Percentiles rank a stretch among this genome's conserved stretches.
Conservation (phyloP, 2,113 vertebrate species). For the Zootoca vivipara region DNA sequence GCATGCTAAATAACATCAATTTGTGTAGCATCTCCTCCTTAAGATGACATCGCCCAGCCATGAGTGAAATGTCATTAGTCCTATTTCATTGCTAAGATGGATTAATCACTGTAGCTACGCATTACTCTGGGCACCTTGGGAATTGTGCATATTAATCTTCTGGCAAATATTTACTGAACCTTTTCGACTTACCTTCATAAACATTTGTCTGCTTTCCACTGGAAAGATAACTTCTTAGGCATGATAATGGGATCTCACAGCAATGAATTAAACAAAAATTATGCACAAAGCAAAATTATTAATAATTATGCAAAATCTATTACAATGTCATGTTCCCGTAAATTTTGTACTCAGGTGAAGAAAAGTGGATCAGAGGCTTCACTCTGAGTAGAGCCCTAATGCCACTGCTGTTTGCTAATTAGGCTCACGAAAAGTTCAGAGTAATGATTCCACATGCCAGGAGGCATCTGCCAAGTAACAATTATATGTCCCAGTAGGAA, state of each 20-base stretch:
- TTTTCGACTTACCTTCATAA: slow-evolving; percentile 48
- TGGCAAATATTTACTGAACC: slow-evolving; percentile 68
- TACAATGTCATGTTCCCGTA: slow-evolving; percentile 44
- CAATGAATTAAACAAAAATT: slow-evolving; percentile 52
- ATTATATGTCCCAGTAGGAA: slow-evolving; percentile 56
- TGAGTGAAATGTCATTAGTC: slow-evolving; percentile 38
- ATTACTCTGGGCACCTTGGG: background rate
- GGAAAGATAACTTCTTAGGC: slow-evolving; percentile 45
- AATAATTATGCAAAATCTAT: slow-evolving; percentile 58
- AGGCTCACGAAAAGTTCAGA: slow-evolving; percentile 66
- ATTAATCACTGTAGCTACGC: slow-evolving; percentile 41
- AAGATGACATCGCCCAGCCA: background rate
- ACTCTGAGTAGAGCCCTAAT: slow-evolving; percentile 2
- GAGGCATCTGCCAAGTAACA: slow-evolving; percentile 58
- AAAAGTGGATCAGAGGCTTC: slow-evolving; percentile 31
- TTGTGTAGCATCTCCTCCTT: background rate
- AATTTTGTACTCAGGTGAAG: slow-evolving; percentile 42
- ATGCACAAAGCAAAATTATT: slow-evolving; percentile 52
- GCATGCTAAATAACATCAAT: background rate
- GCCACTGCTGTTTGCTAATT: slow-evolving; percentile 59
- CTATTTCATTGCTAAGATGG: slow-evolving; percentile 8
- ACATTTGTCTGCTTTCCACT: slow-evolving; percentile 47
- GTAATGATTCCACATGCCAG: slow-evolving; percentile 56
- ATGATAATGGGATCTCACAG: slow-evolving; percentile 37
- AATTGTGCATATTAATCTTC: slow-evolving; percentile 38